These are phyloP conservation scores for Gastrophryne carolinensis DNA, from an alignment of 2,797 vertebrate species.

Conservation along the genomic window DNA sequence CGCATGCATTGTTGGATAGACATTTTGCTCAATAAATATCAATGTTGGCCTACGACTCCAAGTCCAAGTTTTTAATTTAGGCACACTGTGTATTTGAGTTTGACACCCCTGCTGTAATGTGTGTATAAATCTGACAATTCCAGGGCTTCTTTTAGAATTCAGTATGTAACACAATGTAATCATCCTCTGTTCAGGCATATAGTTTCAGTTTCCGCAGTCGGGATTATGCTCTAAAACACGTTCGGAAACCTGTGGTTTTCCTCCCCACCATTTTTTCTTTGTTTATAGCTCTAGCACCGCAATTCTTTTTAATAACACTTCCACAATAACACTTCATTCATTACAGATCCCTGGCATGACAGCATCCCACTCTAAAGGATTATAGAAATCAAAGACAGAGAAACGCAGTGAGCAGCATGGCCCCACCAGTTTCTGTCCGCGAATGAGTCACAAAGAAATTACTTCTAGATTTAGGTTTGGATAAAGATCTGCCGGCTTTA, in stretches of 20 bases:
- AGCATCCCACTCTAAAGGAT: not conserved
- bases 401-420: not conserved
- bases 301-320: not conserved
- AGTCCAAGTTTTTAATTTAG: no score
- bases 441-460: not conserved
- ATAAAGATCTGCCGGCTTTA: not conserved
- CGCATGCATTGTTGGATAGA: no score
- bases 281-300: not conserved
- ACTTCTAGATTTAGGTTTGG: not conserved
- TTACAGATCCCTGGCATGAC: not conserved
- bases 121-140: no score
- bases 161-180: no score
- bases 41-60: no score
- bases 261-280: not conserved
- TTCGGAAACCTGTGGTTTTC: not conserved
- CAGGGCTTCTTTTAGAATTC: no score
- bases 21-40: no score
- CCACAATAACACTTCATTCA: not conserved
- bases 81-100: no score
- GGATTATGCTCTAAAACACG: not conserved
- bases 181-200: no score
- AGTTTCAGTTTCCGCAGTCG: no score
- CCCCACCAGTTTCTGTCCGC: not conserved
- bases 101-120: no score
- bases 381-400: not conserved